Percentiles rank a stretch among this genome's conserved stretches.
These are phyloP conservation scores for Macroramphosus scolopax DNA, from an alignment of 2,797 vertebrate genomes.

Conservation along the genomic window DNA sequence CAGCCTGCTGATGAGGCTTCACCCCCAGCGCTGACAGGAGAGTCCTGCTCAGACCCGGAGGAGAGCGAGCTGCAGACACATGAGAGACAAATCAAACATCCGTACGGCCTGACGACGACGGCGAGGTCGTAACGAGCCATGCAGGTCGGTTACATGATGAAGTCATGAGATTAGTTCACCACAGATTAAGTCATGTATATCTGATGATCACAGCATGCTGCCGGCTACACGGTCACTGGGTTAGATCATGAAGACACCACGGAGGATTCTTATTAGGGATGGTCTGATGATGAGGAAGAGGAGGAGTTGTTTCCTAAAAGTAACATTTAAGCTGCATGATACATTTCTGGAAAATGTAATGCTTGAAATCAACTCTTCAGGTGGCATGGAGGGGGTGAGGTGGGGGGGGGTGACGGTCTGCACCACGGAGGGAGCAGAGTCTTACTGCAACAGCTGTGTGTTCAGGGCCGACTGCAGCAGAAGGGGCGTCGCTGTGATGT, in stretches of 20 bases:
- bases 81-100: too few species aligned
- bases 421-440: slow-evolving; percentile 25
- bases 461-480: slow-evolving; percentile 28
- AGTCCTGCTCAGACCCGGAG: slow-evolving; percentile 79
- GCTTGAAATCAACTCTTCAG: slow-evolving; percentile 7
- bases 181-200: background rate
- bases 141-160: too few species aligned
- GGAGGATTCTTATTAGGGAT: too few species aligned
- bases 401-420: slow-evolving; percentile 3
- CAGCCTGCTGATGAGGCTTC: slow-evolving; percentile 79
- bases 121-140: too few species aligned
- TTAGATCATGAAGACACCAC: slow-evolving; percentile 3
- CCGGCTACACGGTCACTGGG: background rate
- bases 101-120: too few species aligned
- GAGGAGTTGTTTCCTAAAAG: slow-evolving; percentile 17
- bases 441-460: slow-evolving; percentile 51
- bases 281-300: too few species aligned
- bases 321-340: too few species aligned
- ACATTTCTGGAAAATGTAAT: slow-evolving; percentile 9
- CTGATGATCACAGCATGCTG: background rate
- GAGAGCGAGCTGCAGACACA: slow-evolving; percentile 50
- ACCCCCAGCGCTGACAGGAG: slow-evolving; percentile 85
- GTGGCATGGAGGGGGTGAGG: slow-evolving; percentile 1
- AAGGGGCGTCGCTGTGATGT: background rate
- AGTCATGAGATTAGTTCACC: too few species aligned